A percentile compares a stretch with the other conserved stretches of the same genome.
phyloP scores from a whole-genome alignment of 1,140 invertebrate species.

The Heterodera carotae region DNA sequence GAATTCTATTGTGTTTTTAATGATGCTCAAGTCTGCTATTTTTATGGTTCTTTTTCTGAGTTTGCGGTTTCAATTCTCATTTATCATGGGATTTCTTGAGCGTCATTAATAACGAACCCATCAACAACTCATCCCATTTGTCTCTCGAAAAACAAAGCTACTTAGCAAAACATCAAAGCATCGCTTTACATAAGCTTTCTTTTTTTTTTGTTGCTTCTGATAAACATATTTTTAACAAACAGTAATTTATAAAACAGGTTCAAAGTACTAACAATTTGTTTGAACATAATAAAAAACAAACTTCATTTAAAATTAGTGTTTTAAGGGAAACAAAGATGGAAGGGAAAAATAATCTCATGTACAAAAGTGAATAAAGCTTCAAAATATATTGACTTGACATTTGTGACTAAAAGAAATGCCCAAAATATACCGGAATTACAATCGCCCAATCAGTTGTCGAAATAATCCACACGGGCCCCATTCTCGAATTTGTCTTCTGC shows the following conservation, averaged over 20 bases:
- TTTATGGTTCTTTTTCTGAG: neutral
- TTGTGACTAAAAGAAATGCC: no score
- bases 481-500: slow-evolving; percentile 76
- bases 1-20: neutral
- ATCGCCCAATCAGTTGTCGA: slow-evolving; percentile 70
- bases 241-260: no score
- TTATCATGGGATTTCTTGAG: neutral
- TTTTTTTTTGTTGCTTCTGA: slow-evolving; percentile 17
- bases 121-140: neutral
- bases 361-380: no score
- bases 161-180: neutral
- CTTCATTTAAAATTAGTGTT: no score
- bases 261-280: no score
- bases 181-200: slow-evolving; percentile 20
- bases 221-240: neutral
- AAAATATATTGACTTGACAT: no score
- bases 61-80: neutral
- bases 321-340: no score
- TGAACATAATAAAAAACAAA: no score
- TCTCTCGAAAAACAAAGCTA: neutral
- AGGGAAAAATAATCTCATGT: no score
- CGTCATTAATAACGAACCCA: no score
- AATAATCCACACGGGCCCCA: slow-evolving; percentile 85
- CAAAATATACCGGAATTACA: no score
- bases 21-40: neutral